Evolutionary conservation across 2,797 vertebrate species (phyloP).

Genomic region (Pseudotriccus pelzelni): DNA sequence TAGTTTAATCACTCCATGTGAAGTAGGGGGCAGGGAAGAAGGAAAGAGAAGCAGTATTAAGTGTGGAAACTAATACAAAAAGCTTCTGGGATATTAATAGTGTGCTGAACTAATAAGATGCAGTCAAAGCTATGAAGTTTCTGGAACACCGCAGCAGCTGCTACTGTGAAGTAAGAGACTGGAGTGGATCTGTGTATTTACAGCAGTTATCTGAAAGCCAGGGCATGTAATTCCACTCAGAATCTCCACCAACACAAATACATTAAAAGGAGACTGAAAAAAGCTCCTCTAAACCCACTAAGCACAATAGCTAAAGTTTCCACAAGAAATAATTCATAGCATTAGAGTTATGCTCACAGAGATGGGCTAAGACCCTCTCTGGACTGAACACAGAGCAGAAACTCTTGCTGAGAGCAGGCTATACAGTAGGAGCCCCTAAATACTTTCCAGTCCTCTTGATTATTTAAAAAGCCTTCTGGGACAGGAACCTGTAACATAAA

Average conservation of each 20-base stretch:
- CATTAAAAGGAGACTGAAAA: conserved; percentile 35
- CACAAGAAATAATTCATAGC: background rate
- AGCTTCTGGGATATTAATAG: conserved; percentile 66
- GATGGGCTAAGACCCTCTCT: background rate
- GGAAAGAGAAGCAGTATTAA: conserved; percentile 17
- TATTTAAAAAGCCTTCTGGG: background rate
- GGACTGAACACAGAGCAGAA: background rate
- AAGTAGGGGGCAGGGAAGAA: background rate
- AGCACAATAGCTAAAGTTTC: conserved; percentile 28
- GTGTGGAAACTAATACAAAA: conserved; percentile 55
- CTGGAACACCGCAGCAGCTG: conserved; percentile 61
- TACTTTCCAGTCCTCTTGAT: background rate
- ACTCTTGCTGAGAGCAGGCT: background rate
- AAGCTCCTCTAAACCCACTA: conserved; percentile 20
- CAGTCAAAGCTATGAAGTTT: conserved; percentile 58
- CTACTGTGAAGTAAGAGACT: conserved; percentile 50
- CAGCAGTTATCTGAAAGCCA: conserved; percentile 43
- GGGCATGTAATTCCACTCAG: conserved; percentile 43
- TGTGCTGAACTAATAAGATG: conserved; percentile 67
- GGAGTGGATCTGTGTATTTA: conserved; percentile 48
- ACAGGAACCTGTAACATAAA: background rate
- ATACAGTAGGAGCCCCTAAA: background rate
- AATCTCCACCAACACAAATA: conserved; percentile 47
- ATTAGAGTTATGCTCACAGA: background rate
- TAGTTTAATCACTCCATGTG: background rate